phyloP scores from a whole-genome alignment of 2,888 invertebrate species.

The Ormyrus labotus region DNA sequence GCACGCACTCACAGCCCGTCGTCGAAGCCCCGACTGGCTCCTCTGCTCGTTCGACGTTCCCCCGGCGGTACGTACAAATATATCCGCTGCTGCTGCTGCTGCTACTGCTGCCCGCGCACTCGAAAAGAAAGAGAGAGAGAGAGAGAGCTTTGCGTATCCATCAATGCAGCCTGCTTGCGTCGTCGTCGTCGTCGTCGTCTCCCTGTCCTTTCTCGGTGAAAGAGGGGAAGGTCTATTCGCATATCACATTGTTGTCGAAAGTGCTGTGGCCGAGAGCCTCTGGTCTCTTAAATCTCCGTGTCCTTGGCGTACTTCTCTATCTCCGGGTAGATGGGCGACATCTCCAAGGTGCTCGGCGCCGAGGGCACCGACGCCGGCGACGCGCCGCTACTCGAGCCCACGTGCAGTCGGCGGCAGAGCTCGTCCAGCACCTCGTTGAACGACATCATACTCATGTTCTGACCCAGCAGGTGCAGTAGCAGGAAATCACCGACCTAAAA shows the following conservation, averaged over 20 bases:
- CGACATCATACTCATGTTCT: slow-evolving; percentile 89
- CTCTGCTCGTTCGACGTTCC: background rate
- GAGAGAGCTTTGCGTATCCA: slow-evolving; percentile 20
- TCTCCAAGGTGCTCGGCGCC: slow-evolving; percentile 90
- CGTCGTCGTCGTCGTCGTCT: slow-evolving; percentile 9
- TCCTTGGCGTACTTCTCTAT: slow-evolving; percentile 88
- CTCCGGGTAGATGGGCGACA: slow-evolving; percentile 90
- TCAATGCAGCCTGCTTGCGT: slow-evolving; percentile 25
- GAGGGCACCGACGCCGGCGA: slow-evolving; percentile 80
- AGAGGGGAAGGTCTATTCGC: slow-evolving; percentile 11
- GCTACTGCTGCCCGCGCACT: background rate
- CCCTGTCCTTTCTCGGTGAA: slow-evolving; percentile 33
- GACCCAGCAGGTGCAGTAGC: slow-evolving; percentile 88
- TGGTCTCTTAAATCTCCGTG: slow-evolving; percentile 84
- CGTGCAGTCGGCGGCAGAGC: slow-evolving; percentile 82
- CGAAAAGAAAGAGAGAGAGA: slow-evolving; percentile 22
- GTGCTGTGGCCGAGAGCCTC: slow-evolving; percentile 10
- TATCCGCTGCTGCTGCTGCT: no score
- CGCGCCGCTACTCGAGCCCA: slow-evolving; percentile 80
- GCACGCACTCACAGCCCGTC: slow-evolving; percentile 52
- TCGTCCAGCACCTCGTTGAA: slow-evolving; percentile 89
- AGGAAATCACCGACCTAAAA: slow-evolving; percentile 91
- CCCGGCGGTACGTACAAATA: background rate
- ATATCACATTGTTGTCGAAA: slow-evolving; percentile 53
- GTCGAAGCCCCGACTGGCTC: slow-evolving; percentile 1